phyloP scores from a whole-genome alignment of 2,888 invertebrate genomes.

The Drosophila dives region DNA sequence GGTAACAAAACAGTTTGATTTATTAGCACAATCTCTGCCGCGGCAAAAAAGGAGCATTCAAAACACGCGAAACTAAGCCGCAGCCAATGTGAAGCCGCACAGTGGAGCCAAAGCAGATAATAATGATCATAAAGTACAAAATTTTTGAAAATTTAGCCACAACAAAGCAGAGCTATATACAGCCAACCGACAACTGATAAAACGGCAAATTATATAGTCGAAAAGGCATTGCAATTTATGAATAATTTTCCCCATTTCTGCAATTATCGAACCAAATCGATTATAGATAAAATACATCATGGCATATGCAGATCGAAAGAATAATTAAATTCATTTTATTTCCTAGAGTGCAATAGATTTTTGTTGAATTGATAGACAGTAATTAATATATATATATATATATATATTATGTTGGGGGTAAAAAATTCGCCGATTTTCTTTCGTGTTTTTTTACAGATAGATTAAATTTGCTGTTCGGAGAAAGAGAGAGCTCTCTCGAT shows the following conservation, averaged over 20 bases:
- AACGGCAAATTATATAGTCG: neutral
- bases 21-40: constrained; percentile 61
- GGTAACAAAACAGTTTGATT: constrained; percentile 68
- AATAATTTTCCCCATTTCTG: neutral
- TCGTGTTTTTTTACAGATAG: neutral
- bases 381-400: neutral
- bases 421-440: neutral
- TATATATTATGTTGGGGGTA: neutral
- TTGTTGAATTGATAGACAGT: neutral
- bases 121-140: constrained; percentile 1
- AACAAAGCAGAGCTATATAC: neutral
- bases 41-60: constrained; percentile 57
- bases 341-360: neutral
- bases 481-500: neutral
- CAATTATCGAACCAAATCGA: neutral
- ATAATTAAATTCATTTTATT: neutral
- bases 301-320: neutral
- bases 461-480: neutral
- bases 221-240: neutral
- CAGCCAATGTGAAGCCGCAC: constrained; percentile 55
- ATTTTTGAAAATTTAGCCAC: neutral
- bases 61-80: constrained; percentile 60
- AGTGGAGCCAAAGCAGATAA: constrained; percentile 28
- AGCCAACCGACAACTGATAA: neutral
- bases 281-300: neutral